Conservation (phyloP, 2,888 invertebrate genomes). For the Epirrhoe alternata region DNA sequence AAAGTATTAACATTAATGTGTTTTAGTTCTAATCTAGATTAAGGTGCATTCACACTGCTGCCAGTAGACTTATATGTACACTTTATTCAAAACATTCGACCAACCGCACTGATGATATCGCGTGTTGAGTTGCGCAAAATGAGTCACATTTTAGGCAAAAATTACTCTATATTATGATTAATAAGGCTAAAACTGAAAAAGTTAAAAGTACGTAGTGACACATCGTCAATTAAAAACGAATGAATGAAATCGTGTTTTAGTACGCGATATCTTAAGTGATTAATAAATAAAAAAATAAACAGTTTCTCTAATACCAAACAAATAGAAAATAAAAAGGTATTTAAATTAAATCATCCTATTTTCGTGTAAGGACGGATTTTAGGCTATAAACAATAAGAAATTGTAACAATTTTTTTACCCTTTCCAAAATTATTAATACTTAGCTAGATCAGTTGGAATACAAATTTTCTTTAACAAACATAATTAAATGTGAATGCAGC, state of each 20-base stretch:
- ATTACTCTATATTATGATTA: no score
- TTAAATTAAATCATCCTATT: slow-evolving; percentile 14
- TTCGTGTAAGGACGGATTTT: slow-evolving; percentile 25
- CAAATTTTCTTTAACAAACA: no score
- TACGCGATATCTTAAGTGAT: no score
- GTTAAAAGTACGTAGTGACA: no score
- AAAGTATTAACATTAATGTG: slow-evolving; percentile 61
- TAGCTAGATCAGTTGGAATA: not conserved
- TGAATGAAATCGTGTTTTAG: no score
- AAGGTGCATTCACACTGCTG: slow-evolving; percentile 40
- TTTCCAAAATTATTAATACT: not conserved
- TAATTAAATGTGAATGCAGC: slow-evolving; percentile 34
- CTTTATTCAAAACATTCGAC: not conserved
- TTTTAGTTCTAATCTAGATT: slow-evolving; percentile 37
- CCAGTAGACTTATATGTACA: slow-evolving; percentile 23
- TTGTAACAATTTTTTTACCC: not conserved
- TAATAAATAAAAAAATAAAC: not conserved
- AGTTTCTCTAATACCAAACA: not conserved
- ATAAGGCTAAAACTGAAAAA: no score
- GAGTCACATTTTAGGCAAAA: no score
- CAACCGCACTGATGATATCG: no score
- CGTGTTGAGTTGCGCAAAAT: no score
- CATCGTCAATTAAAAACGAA: no score
- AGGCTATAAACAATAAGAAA: slow-evolving; percentile 7
- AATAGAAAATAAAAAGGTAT: not conserved